Evolutionary conservation across 1,140 invertebrate species (phyloP).

Genomic region (Thaumatotibia leucotreta): DNA sequence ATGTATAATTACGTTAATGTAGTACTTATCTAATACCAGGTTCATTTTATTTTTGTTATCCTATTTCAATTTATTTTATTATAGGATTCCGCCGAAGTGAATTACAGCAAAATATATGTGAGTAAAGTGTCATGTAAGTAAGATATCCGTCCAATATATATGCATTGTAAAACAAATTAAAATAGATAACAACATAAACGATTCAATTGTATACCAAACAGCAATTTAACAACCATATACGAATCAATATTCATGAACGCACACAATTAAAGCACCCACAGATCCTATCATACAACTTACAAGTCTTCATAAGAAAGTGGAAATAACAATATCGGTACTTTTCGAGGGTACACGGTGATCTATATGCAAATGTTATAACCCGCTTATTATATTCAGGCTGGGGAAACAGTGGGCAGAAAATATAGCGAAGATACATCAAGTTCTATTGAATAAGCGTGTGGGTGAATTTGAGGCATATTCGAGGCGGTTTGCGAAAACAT

Average conservation of each 20-base stretch:
- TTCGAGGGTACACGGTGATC: constrained; percentile 54
- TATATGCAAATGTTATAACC: constrained; percentile 73
- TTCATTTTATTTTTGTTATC: too few species aligned
- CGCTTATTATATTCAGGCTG: constrained; percentile 68
- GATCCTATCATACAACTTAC: constrained; percentile 5
- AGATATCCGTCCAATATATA: neutral
- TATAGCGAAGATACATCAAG: constrained; percentile 49
- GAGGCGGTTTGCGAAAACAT: neutral
- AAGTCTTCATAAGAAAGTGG: constrained; percentile 32
- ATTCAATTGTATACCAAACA: neutral
- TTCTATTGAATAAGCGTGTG: constrained; percentile 33
- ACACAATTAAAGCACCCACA: neutral
- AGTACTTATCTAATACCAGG: too few species aligned
- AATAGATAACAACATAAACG: neutral
- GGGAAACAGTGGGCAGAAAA: constrained; percentile 52
- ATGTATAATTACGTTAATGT: too few species aligned
- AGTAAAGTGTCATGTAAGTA: too few species aligned
- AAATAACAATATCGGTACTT: constrained; percentile 28
- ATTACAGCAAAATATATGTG: neutral
- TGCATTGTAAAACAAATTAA: neutral
- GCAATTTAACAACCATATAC: neutral
- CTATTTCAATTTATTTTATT: too few species aligned
- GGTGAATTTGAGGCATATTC: neutral
- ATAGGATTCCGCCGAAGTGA: too few species aligned
- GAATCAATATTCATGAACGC: constrained; percentile 12